Evolutionary conservation across 2,888 invertebrate species (phyloP), one percentile per base, ranked within the genome.

Genomic region (Nyleta sp.): DNA sequence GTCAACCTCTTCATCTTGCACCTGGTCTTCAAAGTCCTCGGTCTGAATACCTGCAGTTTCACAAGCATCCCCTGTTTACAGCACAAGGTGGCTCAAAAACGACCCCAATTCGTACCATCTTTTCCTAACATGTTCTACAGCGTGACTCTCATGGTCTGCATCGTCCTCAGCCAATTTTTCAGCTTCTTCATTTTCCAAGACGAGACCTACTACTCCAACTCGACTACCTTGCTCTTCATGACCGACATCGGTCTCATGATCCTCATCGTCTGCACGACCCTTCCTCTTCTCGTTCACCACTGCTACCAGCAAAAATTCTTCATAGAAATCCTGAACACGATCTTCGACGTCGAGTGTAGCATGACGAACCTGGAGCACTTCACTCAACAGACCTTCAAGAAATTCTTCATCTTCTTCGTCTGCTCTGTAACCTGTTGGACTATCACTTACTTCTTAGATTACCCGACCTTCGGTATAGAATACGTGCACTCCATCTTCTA

Each of bases 161-260:
- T 59, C 11, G 4, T 28, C 2, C 3, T 44, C 15, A 2, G 28
- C 4, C 44, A 44, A 7, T 4, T 18, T 3, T 28, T 59, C n/a
- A 59, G 31, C n/a, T 15, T 44, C 1, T 6, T 11, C 20, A 42
- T 44, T 8, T 44, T 59, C 13, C 40, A 59, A 18, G 44, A 44
- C 18, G 42, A 24, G 0, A 40, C 15, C 6, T 15, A 28, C 18
- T 10, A 31, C 3, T 2, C 31, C n/a, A 42, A 44, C 17, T n/a
- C 11, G 6, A 59, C n/a, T n/a, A 0, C 17, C 8, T 10, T 59
- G 7, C 17, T 44, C 1, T 13, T 59, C 7, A 22, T 28, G 17
- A 59, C 44, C 1, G 59, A 59, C 31, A 59, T 59, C 7, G n/a
- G 42, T 8, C 8, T 59, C 0, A 44, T 59, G 2, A n/a, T 59